Base-by-base conservation (phyloP, 2,888 invertebrate genomes). In the Schizotus pectinicornis region DNA sequence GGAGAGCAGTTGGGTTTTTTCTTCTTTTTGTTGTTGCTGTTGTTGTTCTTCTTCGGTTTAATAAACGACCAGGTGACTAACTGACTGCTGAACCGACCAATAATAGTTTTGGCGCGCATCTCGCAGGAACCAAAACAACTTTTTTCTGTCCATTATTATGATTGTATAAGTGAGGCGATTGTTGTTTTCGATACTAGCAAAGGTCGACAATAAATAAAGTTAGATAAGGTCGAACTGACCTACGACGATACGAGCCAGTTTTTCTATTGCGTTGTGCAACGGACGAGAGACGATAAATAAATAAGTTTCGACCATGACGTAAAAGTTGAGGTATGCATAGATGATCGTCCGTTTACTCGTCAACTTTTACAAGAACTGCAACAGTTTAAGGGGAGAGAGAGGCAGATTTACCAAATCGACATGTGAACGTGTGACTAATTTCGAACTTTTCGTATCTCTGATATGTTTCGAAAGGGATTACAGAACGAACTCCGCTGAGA, bases 221-320 rank as follows among this genome's bases (percentile, higher is more conserved):
- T 61, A 54, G 59, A 37, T 43, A 62, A 56, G 62, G 56, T 54
- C 50, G 53, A 41, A 62, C 53, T 62, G 59, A 62, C 56, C 59
- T 62, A 53, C 38, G 22, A 22, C 22, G 37, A 38, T 34, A 57
- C 14, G 33, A 49, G 47, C 53, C 8, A 45, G 45, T 46, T 53
- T 43, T 49, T 22, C 22, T 22, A 5, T 22, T 22, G 22, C 13
- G 13, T 46, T 52, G 57, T 42, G 39, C 33, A 59, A 50, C 14
- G 43, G 36, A 49, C 39, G 38, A 42, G 49, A 45, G 53, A 14
- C 52, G 35, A 41, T 22, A 5, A 22, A 22, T 22, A 22, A 22
- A 22, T 22, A 22, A 22, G 3, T 22, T 34, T 46, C 46, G 35
- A 32, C 13, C 46, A 11, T 9, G 36, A 9, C 9, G 36, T 6